phyloP scores from a whole-genome alignment of 2,888 invertebrate species.

The Nomada goodeniana region DNA sequence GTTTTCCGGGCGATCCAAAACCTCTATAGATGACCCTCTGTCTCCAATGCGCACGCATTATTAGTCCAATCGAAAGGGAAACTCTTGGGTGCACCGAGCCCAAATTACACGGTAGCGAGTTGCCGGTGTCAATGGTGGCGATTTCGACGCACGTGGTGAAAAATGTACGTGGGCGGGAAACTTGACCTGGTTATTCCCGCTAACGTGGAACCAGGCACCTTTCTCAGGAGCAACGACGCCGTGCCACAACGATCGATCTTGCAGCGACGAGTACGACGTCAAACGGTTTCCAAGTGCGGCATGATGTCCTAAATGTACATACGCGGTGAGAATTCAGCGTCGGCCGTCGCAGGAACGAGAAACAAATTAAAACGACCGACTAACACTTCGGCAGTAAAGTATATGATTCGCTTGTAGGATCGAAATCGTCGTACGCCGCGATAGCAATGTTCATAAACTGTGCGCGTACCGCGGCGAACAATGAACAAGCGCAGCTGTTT shows the following conservation, averaged over 20 bases:
- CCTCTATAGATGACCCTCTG: neutral
- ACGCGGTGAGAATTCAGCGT: slow-evolving; percentile 3
- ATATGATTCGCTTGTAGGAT: neutral
- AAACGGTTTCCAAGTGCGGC: slow-evolving; percentile 26
- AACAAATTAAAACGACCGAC: too few relatives aligned
- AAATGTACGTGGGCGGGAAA: slow-evolving; percentile 58
- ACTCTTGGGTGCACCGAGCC: neutral
- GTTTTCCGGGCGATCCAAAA: neutral
- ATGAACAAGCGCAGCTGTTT: slow-evolving; percentile 10
- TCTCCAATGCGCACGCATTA: neutral
- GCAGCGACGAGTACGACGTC: slow-evolving; percentile 49
- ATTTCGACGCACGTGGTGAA: slow-evolving; percentile 31
- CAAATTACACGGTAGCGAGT: neutral
- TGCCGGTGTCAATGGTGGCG: slow-evolving; percentile 33
- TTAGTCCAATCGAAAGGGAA: slow-evolving; percentile 35
- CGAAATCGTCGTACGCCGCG: slow-evolving; percentile 7
- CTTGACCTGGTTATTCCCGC: slow-evolving; percentile 73
- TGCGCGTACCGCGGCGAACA: neutral
- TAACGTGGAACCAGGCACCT: slow-evolving; percentile 52
- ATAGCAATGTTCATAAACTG: slow-evolving; percentile 14
- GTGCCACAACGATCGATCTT: slow-evolving; percentile 62
- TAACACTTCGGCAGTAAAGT: neutral
- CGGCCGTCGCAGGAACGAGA: neutral
- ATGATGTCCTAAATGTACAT: neutral
- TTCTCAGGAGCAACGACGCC: slow-evolving; percentile 48